Evolutionary conservation across 2,888 invertebrate species (phyloP).

Genomic region (Troides oblongomaculatus): DNA sequence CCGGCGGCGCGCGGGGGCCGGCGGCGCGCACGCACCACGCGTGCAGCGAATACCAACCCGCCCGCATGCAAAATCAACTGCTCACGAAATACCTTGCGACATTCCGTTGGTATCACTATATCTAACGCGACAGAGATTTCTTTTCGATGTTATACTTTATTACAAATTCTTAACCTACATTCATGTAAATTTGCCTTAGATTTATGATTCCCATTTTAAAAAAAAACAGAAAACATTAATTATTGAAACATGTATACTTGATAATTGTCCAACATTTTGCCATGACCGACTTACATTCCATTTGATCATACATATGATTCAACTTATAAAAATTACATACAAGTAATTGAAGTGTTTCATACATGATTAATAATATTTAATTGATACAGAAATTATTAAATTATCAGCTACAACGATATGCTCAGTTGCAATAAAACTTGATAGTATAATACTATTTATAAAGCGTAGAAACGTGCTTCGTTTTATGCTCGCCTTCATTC

Average conservation of each 20-base stretch:
- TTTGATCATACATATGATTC: background rate
- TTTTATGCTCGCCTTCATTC: slow-evolving; percentile 16
- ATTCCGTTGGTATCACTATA: slow-evolving; percentile 33
- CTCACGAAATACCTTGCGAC: slow-evolving; percentile 54
- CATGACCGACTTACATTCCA: background rate
- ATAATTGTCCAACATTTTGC: background rate
- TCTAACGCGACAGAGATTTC: slow-evolving; percentile 9
- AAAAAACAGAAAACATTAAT: too few species aligned
- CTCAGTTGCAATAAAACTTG: slow-evolving; percentile 18
- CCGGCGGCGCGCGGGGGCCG: slow-evolving; percentile 34
- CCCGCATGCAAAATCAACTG: slow-evolving; percentile 72
- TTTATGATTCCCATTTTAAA: background rate
- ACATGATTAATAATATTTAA: background rate
- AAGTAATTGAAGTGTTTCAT: background rate
- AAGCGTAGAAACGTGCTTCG: slow-evolving; percentile 17
- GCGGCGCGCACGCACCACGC: slow-evolving; percentile 65
- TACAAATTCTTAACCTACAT: background rate
- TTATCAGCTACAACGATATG: background rate
- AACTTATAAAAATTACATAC: background rate
- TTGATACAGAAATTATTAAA: slow-evolving; percentile 3
- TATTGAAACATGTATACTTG: too few species aligned
- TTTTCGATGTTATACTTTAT: slow-evolving; percentile 6
- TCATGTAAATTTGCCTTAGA: background rate
- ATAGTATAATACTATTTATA: slow-evolving; percentile 19
- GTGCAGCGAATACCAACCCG: slow-evolving; percentile 65